Evolutionary conservation across 2,113 vertebrate species (phyloP), one percentile per base, ranked within the genome.

Genomic region (Centrocercus urophasianus): DNA sequence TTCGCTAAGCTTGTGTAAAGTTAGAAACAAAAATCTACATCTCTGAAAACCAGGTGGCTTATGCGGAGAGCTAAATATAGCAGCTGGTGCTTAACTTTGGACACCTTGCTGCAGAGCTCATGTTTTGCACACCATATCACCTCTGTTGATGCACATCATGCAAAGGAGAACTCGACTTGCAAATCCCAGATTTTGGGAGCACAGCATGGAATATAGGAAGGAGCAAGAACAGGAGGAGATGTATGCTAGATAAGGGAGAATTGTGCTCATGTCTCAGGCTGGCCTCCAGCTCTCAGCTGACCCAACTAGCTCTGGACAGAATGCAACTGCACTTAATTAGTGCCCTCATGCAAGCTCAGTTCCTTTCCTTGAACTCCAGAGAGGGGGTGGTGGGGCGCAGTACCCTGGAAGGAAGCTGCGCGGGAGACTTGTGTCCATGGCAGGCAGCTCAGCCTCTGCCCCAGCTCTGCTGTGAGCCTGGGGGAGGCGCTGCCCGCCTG

Each of bases 41-140:
- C 11, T 50, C 79, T 88, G 69, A 48, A 61, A 86, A 88, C 77
- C 45, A 72, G 71, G 36, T 22, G 60, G 21, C 34, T 93, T 64
- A 64, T 63, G 79, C 30, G 43, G 81, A 27, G 0, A 4, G 36
- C 57, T 88, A 83, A 80, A 88, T 74, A 67, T 36, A 83, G 56
- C 5, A 0, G 18, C 14, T 50, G 48, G 21, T 21, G 38, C 34
- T 78, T 77, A 64, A 6, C 22, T 73, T 27, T 5, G 9, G 48
- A 32, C 72, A 59, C 67, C 19, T 54, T 28, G 42, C 2, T 79
- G 48, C 4, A 6, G 57, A 77, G 10, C 42, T 92, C 45, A 16
- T 2, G 1, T 50, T 8, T 8, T 1, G 6, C 0, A 1, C 0
- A 0, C n/a, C 50, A 42, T 28, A 3, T n/a, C 66, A 45, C 27